Base-by-base conservation (phyloP, 53 echinoderm and acorn worm genomes). In the Pentamera pediparva region DNA sequence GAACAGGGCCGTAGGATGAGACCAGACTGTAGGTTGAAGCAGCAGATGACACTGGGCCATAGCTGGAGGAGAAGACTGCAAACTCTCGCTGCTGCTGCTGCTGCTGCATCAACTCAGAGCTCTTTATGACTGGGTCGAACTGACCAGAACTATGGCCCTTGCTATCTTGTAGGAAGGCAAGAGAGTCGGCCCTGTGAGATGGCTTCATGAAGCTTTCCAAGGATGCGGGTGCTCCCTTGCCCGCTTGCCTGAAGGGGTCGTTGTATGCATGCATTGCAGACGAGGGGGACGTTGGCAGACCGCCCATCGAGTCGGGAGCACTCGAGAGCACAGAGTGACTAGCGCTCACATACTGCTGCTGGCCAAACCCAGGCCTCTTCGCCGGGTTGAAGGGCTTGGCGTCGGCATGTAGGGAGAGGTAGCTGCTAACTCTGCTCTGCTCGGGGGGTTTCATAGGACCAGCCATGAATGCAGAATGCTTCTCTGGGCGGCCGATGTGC, bases 331-430 rank as follows among this genome's bases (percentile, higher is more conserved):
- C 0, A 27, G 43, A 13, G 4, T 45, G 37, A 30, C 67, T 38
- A 56, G 56, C 12, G 33, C 49, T 24, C 29, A 40, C 34, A 63
- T 75, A 56, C 72, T 55, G 32, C 34, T 70, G 80, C 47, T 73
- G 73, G 12, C 33, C 59, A 58, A 81, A 58, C 32, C 73, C 70
- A 9, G 72, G 72, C 20, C 81, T 74, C 33, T 70, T 72, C 1
- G 43, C 73, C 3, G 95, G 95, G 54, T 87, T 95, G 75, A 95
- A 95, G 15, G 95, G 95, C 51, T 95, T 95, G 30, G 95, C 95
- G 67, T 95, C 95, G 15, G 90, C 89, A 87, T 94, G 94, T 50
- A 90, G 87, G 10, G 90, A 85, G 75, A 94, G 86, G 67, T 90
- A 87, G 50, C 86, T 84, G 32, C 86, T 52, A 2, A 32, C 52